Evolutionary conservation across 53 echinoderm and acorn worm genomes (phyloP), one percentile per base, ranked within the genome.

Genomic region (Paracentrotus lividus): DNA sequence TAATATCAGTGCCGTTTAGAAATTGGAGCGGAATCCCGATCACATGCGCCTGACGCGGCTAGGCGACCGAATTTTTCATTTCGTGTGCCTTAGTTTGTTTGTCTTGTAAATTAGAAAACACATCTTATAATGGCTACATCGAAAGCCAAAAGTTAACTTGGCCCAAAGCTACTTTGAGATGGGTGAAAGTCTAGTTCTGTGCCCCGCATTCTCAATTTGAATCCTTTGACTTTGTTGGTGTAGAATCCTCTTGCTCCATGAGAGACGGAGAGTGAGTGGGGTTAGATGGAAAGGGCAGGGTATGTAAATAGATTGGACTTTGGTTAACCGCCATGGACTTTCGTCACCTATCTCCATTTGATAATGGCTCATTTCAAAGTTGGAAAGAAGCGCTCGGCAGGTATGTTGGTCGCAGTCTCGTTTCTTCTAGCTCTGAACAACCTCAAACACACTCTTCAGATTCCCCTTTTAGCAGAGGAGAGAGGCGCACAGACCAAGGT

Each of bases 61-160:
- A 24, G 76, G 91, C 69, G 75, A 58, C 81, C 81, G 91, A 51
- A 69, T 67, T 72, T 89, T 90, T 90, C 53, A 45, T 90, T 72
- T 78, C 91, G 81, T 26, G 81, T 47, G 77, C 54, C 75, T 92
- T 36, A 77, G 92, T 92, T 92, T 92, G 81, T 92, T 92, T 92
- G 78, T 78, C 52, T 78, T 92, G 92, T 92, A 92, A 92, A 92
- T 92, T 92, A 78, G 81, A 92, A 92, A 92, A 92, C 81, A 92
- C 58, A 57, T 61, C 81, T 90, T 72, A 69, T 72, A 90, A 90
- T 69, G 91, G 91, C 91, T 72, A 90, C 91, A 90, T 53, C 33
- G 75, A 58, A 56, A 52, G 86, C 15, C 21, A 23, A 81, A 23
- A 55, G 86, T 57, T 86, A 54, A 54, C 86, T 86, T 53, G 0